Evolutionary conservation across 2,797 vertebrate genomes (phyloP).

Genomic region (Fundulus diaphanus): DNA sequence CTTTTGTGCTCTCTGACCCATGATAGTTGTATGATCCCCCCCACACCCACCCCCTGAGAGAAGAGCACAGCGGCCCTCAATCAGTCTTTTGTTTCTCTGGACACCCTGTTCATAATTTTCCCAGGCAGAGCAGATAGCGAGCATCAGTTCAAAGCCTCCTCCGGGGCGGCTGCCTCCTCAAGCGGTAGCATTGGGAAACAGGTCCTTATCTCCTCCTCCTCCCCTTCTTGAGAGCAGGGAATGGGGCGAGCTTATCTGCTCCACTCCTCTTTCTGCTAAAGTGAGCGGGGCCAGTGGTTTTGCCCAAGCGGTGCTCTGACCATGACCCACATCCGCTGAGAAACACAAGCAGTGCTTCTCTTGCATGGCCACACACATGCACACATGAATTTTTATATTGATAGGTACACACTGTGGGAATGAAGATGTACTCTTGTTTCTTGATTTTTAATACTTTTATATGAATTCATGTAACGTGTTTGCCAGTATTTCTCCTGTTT

Average conservation of each 20-base stretch:
- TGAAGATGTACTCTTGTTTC: slow-evolving; percentile 7
- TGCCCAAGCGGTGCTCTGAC: slow-evolving; percentile 73
- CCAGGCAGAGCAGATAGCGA: slow-evolving; percentile 78
- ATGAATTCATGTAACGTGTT: slow-evolving; percentile 4
- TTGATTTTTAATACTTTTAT: slow-evolving; percentile 21
- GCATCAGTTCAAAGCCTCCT: slow-evolving; percentile 82
- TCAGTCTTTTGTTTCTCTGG: slow-evolving; percentile 75
- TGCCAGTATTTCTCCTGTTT: not conserved
- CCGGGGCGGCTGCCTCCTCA: slow-evolving; percentile 64
- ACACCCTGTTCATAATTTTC: slow-evolving; percentile 75
- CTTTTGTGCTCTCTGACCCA: slow-evolving; percentile 67
- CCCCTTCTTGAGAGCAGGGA: slow-evolving; percentile 54
- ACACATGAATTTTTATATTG: slow-evolving; percentile 27
- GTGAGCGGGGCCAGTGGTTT: slow-evolving; percentile 79
- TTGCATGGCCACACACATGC: slow-evolving; percentile 56
- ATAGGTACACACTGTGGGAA: slow-evolving; percentile 5
- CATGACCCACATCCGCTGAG: slow-evolving; percentile 79
- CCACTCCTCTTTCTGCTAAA: slow-evolving; percentile 75
- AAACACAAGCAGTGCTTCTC: slow-evolving; percentile 53
- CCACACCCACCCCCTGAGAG: slow-evolving; percentile 49
- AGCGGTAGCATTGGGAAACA: slow-evolving; percentile 75
- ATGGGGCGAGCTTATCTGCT: slow-evolving; percentile 82
- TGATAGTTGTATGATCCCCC: slow-evolving; percentile 69
- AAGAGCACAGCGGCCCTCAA: slow-evolving; percentile 68
- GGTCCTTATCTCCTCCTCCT: slow-evolving; percentile 69